These are phyloP conservation scores for Pyralis farinalis DNA, from an alignment of 2,888 invertebrate genomes.

Conservation along the genomic window DNA sequence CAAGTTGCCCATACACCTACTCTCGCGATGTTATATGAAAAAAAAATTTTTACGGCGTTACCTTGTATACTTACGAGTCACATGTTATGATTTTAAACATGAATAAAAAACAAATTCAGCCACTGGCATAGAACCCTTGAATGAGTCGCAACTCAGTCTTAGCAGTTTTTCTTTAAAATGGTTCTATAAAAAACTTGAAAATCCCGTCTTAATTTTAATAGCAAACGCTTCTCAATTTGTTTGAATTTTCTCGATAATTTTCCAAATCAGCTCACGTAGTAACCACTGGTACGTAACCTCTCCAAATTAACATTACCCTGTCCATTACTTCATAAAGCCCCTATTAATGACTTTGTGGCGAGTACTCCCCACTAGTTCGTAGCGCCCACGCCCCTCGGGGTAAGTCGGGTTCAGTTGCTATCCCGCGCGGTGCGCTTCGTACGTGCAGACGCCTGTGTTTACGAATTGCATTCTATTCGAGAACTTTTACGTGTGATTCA, in stretches of 20 bases:
- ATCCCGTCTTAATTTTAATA: no score
- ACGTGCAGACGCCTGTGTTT: constrained; percentile 1
- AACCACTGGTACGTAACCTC: no score
- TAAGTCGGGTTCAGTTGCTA: constrained; percentile 17
- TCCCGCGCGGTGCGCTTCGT: constrained; percentile 6
- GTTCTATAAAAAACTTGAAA: no score
- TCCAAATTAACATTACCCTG: constrained; percentile 8
- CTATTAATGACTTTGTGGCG: constrained; percentile 11
- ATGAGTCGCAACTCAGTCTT: no score
- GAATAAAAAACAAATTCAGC: no score
- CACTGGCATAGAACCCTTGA: no score
- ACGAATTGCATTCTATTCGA: constrained; percentile 11
- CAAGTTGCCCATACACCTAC: no score
- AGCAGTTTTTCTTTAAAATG: no score
- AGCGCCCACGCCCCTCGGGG: constrained; percentile 17
- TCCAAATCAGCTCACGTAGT: constrained; percentile 1
- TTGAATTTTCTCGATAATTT: not conserved
- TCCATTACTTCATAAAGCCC: constrained; percentile 13
- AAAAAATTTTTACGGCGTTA: no score
- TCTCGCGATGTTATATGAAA: no score
- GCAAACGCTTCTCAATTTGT: not conserved
- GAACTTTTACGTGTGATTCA: constrained; percentile 6
- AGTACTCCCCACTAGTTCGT: constrained; percentile 20
- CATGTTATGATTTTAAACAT: no score
- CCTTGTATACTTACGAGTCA: no score